These are phyloP conservation scores for Nannoperca obscura DNA, from an alignment of 2,797 vertebrate species.

Conservation along the genomic window DNA sequence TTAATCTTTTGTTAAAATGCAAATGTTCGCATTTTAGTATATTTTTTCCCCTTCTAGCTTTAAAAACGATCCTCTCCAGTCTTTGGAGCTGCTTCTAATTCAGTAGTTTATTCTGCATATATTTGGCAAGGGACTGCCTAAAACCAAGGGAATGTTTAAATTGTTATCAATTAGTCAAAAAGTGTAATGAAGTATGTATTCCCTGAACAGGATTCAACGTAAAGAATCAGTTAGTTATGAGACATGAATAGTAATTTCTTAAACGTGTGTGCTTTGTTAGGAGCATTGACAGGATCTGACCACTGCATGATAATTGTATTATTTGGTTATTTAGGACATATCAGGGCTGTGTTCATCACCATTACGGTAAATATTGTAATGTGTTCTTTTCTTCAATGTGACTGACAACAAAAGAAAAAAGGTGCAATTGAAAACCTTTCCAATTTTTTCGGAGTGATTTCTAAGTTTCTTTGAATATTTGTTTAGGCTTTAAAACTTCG, in stretches of 20 bases:
- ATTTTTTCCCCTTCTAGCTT: slow-evolving; percentile 40
- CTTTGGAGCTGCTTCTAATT: slow-evolving; percentile 47
- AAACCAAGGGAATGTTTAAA: slow-evolving; percentile 43
- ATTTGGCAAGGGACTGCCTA: slow-evolving; percentile 34
- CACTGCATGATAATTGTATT: background rate
- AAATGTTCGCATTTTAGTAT: slow-evolving; percentile 66
- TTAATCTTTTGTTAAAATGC: slow-evolving; percentile 71
- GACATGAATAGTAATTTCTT: slow-evolving; percentile 5
- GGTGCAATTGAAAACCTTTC: slow-evolving; percentile 23
- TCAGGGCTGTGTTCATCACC: background rate
- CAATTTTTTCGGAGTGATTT: slow-evolving; percentile 6
- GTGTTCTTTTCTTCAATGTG: slow-evolving; percentile 3
- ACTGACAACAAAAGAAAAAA: slow-evolving; percentile 21
- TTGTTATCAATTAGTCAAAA: slow-evolving; percentile 47
- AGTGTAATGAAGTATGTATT: slow-evolving; percentile 29
- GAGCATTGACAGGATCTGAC: background rate
- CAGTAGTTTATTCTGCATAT: slow-evolving; percentile 20
- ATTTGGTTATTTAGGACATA: slow-evolving; percentile 13
- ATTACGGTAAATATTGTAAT: slow-evolving; percentile 13
- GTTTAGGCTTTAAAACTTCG: slow-evolving; percentile 14
- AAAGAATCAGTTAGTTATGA: slow-evolving; percentile 26
- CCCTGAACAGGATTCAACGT: slow-evolving; percentile 10
- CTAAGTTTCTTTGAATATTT: slow-evolving; percentile 35
- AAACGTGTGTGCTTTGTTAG: background rate
- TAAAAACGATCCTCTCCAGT: slow-evolving; percentile 41